Percentiles rank a stretch among this genome's conserved stretches.
These are phyloP conservation scores for Hoplostethus mediterraneus DNA, from an alignment of 2,797 vertebrate species.

Conservation along the genomic window DNA sequence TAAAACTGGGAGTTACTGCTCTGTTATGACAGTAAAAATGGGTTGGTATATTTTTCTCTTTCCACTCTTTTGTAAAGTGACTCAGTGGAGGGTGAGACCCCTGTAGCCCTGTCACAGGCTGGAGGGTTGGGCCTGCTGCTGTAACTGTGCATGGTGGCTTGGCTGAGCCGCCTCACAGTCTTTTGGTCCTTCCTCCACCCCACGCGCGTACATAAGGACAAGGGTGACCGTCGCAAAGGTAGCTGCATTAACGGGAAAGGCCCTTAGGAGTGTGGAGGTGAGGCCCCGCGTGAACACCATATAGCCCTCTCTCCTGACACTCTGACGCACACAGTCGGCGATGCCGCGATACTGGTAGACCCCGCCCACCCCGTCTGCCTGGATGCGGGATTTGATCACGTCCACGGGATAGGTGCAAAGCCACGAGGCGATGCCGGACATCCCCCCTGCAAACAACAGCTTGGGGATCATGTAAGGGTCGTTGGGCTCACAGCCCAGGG, in stretches of 20 bases:
- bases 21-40: constrained; percentile 9
- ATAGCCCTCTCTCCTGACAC: constrained; percentile 91
- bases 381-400: constrained; percentile 96
- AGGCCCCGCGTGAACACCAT: constrained; percentile 94
- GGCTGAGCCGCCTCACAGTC: constrained; percentile 84
- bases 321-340: constrained; percentile 91
- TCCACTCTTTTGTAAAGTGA: constrained; percentile 62
- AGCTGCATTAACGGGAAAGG: constrained; percentile 96
- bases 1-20: constrained; percentile 49
- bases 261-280: constrained; percentile 94
- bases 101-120: constrained; percentile 81
- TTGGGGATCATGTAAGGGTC: constrained; percentile 93
- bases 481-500: constrained; percentile 90
- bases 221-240: constrained; percentile 96
- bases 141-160: constrained; percentile 62
- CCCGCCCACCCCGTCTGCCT: constrained; percentile 93
- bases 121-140: constrained; percentile 84
- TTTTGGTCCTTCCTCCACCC: constrained; percentile 71
- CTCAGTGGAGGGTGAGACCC: constrained; percentile 21
- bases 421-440: constrained; percentile 96
- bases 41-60: constrained; percentile 1
- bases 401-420: constrained; percentile 95
- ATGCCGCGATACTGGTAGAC: constrained; percentile 90
- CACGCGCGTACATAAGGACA: constrained; percentile 90
- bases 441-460: constrained; percentile 93